phyloP scores from a whole-genome alignment of 2,888 invertebrate genomes.

The Trissolcus japonicus region DNA sequence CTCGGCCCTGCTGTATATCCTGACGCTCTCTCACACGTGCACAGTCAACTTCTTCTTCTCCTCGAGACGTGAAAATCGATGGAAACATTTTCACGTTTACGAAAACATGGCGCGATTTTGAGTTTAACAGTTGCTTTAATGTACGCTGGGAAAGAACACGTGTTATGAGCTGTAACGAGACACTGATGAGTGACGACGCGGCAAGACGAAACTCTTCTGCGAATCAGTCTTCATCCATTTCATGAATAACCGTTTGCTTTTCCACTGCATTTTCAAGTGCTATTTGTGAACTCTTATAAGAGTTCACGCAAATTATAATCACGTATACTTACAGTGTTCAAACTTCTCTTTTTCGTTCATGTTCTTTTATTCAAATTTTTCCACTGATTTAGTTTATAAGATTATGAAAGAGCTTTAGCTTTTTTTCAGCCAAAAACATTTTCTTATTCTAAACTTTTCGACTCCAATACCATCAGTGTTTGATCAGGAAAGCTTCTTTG shows the following conservation, averaged over 20 bases:
- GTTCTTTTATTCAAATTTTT: too few relatives aligned
- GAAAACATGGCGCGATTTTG: constrained; percentile 51
- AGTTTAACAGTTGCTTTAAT: constrained; percentile 37
- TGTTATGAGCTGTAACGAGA: constrained; percentile 56
- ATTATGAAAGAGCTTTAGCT: not conserved
- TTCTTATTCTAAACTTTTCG: not conserved
- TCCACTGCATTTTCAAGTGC: too few relatives aligned
- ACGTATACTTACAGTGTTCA: too few relatives aligned
- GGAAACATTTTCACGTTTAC: constrained; percentile 56
- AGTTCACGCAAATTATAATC: too few relatives aligned
- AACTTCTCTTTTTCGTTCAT: too few relatives aligned
- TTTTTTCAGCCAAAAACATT: not conserved
- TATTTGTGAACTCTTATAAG: too few relatives aligned
- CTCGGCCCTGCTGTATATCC: constrained; percentile 40
- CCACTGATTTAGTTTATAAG: too few relatives aligned
- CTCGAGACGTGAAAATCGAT: constrained; percentile 58
- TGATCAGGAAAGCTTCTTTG: too few relatives aligned
- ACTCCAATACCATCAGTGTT: too few relatives aligned
- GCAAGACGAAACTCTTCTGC: constrained; percentile 40
- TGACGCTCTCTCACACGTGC: constrained; percentile 36
- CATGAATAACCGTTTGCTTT: constrained; percentile 23
- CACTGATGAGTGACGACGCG: constrained; percentile 45
- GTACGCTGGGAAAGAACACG: constrained; percentile 49
- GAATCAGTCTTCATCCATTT: constrained; percentile 27
- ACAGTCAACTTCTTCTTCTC: constrained; percentile 30